Evolutionary conservation across 1,140 invertebrate genomes (phyloP).

Genomic region (Drosophila sechellia): DNA sequence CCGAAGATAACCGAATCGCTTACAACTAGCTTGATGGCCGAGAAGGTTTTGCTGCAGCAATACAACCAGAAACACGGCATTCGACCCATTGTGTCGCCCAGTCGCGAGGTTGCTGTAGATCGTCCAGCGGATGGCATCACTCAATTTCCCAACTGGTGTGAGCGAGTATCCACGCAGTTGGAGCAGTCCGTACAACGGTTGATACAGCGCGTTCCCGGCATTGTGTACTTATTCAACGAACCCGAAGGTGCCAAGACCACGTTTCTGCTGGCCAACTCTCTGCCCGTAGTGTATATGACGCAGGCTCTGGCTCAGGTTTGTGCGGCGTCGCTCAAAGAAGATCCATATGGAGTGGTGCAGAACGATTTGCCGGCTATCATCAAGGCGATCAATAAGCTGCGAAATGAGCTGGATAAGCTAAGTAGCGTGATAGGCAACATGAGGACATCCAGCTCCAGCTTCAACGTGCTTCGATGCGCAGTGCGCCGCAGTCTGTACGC

Average conservation of each 20-base stretch:
- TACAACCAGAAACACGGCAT: slow-evolving; percentile 85
- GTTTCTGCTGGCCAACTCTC: slow-evolving; percentile 87
- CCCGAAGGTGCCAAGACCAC: slow-evolving; percentile 88
- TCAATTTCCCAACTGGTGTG: slow-evolving; percentile 79
- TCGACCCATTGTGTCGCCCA: slow-evolving; percentile 61
- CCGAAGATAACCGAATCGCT: slow-evolving; percentile 19
- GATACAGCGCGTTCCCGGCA: slow-evolving; percentile 86
- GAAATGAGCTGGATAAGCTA: slow-evolving; percentile 89
- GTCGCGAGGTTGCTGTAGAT: not conserved
- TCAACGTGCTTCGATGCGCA: slow-evolving; percentile 87
- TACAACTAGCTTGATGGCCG: slow-evolving; percentile 54
- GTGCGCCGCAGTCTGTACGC: slow-evolving; percentile 91
- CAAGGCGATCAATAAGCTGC: slow-evolving; percentile 87
- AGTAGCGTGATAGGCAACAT: slow-evolving; percentile 87
- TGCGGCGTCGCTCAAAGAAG: slow-evolving; percentile 89
- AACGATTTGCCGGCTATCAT: slow-evolving; percentile 90
- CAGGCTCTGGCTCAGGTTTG: slow-evolving; percentile 89
- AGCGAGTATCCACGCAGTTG: slow-evolving; percentile 77
- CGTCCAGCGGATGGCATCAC: slow-evolving; percentile 24
- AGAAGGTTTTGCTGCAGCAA: slow-evolving; percentile 75
- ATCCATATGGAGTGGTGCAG: slow-evolving; percentile 92
- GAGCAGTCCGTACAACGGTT: slow-evolving; percentile 65
- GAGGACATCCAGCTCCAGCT: slow-evolving; percentile 86
- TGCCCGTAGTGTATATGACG: slow-evolving; percentile 89
- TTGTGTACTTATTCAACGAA: slow-evolving; percentile 90